These are phyloP conservation scores for Bothrops jararaca DNA, from an alignment of 2,113 vertebrate species.

Conservation along the genomic window DNA sequence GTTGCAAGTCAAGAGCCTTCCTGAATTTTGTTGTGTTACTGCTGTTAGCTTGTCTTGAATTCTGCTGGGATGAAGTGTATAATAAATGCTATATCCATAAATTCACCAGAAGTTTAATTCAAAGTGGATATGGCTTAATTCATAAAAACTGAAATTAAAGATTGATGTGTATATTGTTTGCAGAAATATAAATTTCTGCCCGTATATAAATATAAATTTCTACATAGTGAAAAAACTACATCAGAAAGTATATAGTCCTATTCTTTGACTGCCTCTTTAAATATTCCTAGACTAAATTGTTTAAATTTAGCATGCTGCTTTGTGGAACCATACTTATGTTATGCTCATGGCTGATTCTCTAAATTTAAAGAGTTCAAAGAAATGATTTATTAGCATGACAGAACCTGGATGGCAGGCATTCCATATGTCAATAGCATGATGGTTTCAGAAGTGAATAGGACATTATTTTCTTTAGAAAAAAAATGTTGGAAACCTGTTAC, in stretches of 20 bases:
- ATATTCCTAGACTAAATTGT: conserved; percentile 70
- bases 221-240: conserved; percentile 56
- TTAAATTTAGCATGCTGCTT: conserved; percentile 67
- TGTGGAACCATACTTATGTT: conserved; percentile 53
- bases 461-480: conserved; percentile 11
- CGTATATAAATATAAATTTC: not conserved
- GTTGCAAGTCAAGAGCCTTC: not conserved
- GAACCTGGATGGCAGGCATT: conserved; percentile 49
- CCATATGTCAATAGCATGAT: conserved; percentile 34
- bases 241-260: conserved; percentile 35
- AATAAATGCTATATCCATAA: not conserved
- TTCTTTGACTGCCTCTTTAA: conserved; percentile 60
- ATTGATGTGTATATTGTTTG: not conserved
- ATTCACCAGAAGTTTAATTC: not conserved
- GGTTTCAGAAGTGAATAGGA: conserved; percentile 42
- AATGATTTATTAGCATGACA: conserved; percentile 57
- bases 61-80: not conserved
- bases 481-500: conserved; percentile 27
- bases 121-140: not conserved
- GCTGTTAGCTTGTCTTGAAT: not conserved
- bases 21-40: not conserved
- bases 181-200: not conserved
- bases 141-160: not conserved
- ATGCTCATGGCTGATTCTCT: conserved; percentile 51
- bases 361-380: conserved; percentile 59